A percentile compares a stretch with the other conserved stretches of the same genome.
These are phyloP conservation scores for Pogonognathellus flavescens DNA, from an alignment of 1,140 invertebrate genomes.

Conservation along the genomic window DNA sequence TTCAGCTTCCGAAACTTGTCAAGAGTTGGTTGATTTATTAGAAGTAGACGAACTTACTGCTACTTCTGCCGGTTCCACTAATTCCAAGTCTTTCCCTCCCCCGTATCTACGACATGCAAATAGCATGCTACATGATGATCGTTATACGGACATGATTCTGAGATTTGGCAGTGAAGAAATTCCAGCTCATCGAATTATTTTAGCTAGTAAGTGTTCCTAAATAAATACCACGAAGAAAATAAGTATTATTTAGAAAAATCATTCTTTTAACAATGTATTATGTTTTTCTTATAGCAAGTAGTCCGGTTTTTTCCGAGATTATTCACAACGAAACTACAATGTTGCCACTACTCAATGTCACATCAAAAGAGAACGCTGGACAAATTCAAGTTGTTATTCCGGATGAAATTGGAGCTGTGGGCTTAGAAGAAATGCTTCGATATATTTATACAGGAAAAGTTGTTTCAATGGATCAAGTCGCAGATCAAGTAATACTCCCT, in stretches of 20 bases:
- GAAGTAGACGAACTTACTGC: neutral
- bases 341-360: neutral
- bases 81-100: slow-evolving; percentile 1
- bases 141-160: slow-evolving; percentile 53
- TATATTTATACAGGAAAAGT: slow-evolving; percentile 64
- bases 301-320: slow-evolving; percentile 58
- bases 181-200: slow-evolving; percentile 60
- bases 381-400: neutral
- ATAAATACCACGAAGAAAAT: no score
- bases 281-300: slow-evolving; percentile 52
- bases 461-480: slow-evolving; percentile 12
- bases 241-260: no score
- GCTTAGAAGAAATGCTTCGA: slow-evolving; percentile 55
- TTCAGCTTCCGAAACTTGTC: slow-evolving; percentile 16
- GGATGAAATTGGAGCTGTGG: slow-evolving; percentile 17
- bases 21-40: neutral
- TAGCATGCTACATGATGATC: slow-evolving; percentile 60
- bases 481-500: slow-evolving; percentile 51
- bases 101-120: slow-evolving; percentile 57
- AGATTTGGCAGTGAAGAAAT: slow-evolving; percentile 36
- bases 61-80: neutral
- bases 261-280: no score
- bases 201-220: slow-evolving; percentile 48
- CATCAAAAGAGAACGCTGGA: neutral
- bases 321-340: slow-evolving; percentile 51